Evolutionary conservation across 2,888 invertebrate genomes (phyloP), one percentile per base, ranked within the genome.

Genomic region (Drosophila nigricruria): DNA sequence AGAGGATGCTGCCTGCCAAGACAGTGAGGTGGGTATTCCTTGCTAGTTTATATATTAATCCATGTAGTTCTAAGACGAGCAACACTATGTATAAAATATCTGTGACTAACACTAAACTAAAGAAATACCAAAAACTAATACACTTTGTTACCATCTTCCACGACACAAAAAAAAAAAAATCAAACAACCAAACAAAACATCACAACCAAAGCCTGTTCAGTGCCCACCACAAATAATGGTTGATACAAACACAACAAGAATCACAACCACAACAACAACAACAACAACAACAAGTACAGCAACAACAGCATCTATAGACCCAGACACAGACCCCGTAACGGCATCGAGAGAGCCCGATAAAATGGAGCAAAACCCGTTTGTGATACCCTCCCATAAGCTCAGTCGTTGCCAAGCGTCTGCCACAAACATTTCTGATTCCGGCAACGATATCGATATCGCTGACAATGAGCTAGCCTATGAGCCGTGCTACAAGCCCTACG

Each of bases 1-100:
- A 53, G 92, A 91, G 65, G 89, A 88, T 38, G 79, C 89, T 59
- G 81, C 91, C 45, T 90, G 88, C 80, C 89, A 91, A 69, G 92
- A 92, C 58, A 93, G 92, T 82, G 93, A 93, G 92, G 93, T 93
- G 76, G 82, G 90, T 70, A 36, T 32, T 32, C 14, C 18, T 14
- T 18, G 47, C 27, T 27, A n/a, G 2, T 6, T 12, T 10, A 10
- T 25, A n/a, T n/a, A 4, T n/a, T 25, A 16, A 45, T 9, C 42
- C 5, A 20, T 20, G 36, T 27, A 64, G 23, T 25, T 16, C 14
- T 20, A 34, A 32, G 18, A 32, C 30, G 14, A 20, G 20, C 49
- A 49, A 53, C 42, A 54, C 64, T 66, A 18, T 54, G 40, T 40
- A 42, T 18, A 5, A 56, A 20, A 42, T 54, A 67, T 70, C 71